These are phyloP conservation scores for Thereva unica DNA, from an alignment of 2,888 invertebrate species.

Conservation along the genomic window DNA sequence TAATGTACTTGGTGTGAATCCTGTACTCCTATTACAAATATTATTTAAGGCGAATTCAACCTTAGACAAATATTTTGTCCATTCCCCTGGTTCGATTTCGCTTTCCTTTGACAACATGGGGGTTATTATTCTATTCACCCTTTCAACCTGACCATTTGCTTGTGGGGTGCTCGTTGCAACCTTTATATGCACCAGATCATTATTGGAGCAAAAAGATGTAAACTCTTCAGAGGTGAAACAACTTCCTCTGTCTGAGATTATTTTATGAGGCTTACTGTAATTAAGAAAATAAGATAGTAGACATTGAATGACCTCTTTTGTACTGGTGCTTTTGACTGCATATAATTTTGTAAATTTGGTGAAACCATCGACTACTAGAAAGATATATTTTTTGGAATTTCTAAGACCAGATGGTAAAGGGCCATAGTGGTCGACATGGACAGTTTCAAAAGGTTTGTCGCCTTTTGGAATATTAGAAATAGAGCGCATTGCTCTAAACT, in stretches of 20 bases:
- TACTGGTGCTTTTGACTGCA: background rate
- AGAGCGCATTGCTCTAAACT: too few relatives aligned
- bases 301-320: slow-evolving; percentile 1
- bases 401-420: background rate
- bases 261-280: slow-evolving; percentile 5
- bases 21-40: slow-evolving; percentile 44
- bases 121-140: slow-evolving; percentile 7
- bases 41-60: slow-evolving; percentile 47
- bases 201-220: background rate
- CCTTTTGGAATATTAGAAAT: background rate
- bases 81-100: too few relatives aligned
- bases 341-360: slow-evolving; percentile 1
- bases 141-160: slow-evolving; percentile 21
- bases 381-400: slow-evolving; percentile 11
- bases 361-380: slow-evolving; percentile 8
- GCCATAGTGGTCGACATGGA: slow-evolving; percentile 11
- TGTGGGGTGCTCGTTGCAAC: slow-evolving; percentile 10
- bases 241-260: slow-evolving; percentile 31
- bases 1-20: slow-evolving; percentile 45
- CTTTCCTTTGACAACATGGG: background rate
- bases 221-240: slow-evolving; percentile 25
- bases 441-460: slow-evolving; percentile 1
- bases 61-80: slow-evolving; percentile 21
- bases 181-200: background rate
- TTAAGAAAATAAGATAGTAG: background rate